Evolutionary conservation across 1,140 invertebrate species (phyloP), one percentile per base, ranked within the genome.

Genomic region (Drosophila teissieri): DNA sequence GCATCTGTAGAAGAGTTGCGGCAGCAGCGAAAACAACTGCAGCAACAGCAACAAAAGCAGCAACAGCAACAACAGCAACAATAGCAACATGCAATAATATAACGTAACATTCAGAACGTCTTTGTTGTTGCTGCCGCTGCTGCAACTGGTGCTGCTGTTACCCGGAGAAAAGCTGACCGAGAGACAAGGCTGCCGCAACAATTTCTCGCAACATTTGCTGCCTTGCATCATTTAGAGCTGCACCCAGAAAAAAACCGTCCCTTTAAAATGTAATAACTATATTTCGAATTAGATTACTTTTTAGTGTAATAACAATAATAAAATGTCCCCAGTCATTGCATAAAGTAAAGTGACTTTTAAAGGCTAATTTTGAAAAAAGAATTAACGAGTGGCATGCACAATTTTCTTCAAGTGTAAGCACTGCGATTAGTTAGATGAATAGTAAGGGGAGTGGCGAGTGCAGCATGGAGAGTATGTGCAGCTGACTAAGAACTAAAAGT

Each of bases 51-150:
- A 24, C 64, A 27, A 7, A 5, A 24, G 24, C 65, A 17, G n/a
- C 72, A 53, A 42, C 44, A 52, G 55, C 73, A 55, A 53, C 51
- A 14, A 31, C 65, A 24, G 24, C 65, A 17, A 24, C 72, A 53
- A 42, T 51, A 52, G 55, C 62, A 51, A 58, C 55, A 45, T 49
- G 39, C 63, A 74, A 81, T 84, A 80, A 64, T 78, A 61, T 78
- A 86, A 86, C 73, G 81, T 78, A 86, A 86, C 82, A 88, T 86
- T 86, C 82, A 86, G 82, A 86, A 86, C 75, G 85, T 78, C 74
- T 82, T 85, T 80, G 63, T 76, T 78, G 81, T 57, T 63, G 49
- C 46, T 39, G 37, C 60, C 42, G 37, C 46, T 39, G 37, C 60
- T 55, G 37, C 46, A 37, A 15, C 49, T 61, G 19, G 49, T 56